Evolutionary conservation across 2,888 invertebrate species (phyloP), one percentile per base, ranked within the genome.

Genomic region (Sicus ferrugineus): DNA sequence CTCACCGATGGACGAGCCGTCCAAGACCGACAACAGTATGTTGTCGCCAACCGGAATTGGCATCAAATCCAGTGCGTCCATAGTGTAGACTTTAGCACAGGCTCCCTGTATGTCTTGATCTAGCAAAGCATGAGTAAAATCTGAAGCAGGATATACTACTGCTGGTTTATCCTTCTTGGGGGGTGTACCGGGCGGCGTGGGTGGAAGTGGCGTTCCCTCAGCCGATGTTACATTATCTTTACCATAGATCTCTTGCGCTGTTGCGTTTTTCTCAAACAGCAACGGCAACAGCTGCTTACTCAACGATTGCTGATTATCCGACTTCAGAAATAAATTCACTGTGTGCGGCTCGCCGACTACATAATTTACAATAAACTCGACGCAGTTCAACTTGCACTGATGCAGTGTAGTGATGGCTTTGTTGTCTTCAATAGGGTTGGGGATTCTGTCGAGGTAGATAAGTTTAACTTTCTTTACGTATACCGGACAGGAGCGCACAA

Each of bases 251-350:
- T 26, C 68, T 7, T 26, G 3, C 7, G 31, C 9, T 11, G n/a
- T 7, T 0, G 67, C 52, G 42, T 65, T 48, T 38, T 73, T 71
- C 69, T 77, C 77, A 50, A 76, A 77, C 0, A 77, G 69, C 72
- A 77, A 69, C 5, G 78, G 76, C 19, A 78, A 61, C 2, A 78
- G 42, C 42, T 76, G 72, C 58, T 77, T 78, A 48, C 77, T 77
- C 11, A 78, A 69, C 0, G 77, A 77, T 46, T 75, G 75, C 4
- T 71, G 71, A 19, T 73, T 73, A 16, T 72, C 66, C 1, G 73
- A 74, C 6, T 73, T 73, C 23, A 75, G 69, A 0, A 75, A 26
- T 46, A 78, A 64, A 61, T 78, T 77, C 0, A 74, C 74, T 2
- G 70, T 67, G 23, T 67, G 63, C 28, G 38, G 2, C n/a, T 65